Base-by-base conservation (phyloP, 2,113 vertebrate genomes). In the Lethenteron camtschaticum region DNA sequence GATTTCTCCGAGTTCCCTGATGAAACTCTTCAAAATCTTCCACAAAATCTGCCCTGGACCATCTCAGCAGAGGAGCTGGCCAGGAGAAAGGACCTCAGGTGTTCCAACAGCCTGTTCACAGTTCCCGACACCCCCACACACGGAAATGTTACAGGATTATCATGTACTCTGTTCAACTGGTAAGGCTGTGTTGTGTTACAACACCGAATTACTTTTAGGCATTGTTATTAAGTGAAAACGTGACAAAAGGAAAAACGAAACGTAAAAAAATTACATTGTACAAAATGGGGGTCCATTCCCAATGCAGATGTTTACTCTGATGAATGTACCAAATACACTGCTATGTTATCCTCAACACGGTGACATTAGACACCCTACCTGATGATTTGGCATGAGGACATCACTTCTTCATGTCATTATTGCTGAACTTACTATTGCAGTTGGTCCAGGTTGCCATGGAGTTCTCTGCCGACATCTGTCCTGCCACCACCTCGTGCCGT, bases 31-130 rank as follows among this genome's bases (percentile, higher is more conserved):
- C 79, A 77, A 55, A 95, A 89, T 73, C 85, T 99, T 41, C 92
- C 94, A 10, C 83, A 83, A 63, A 74, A 68, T 70, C 76, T 86
- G 16, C 89, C 90, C 7, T 96, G 92, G 92, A 80, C 72, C 73
- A 83, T 99, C 72, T 83, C 94, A 8, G 73, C 77, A 0, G 81
- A 77, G 69, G 94, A 95, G 73, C 70, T 95, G 59, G 72, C 57
- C 56, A 82, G 74, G 75, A 87, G 94, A 77, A 85, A 76, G 81
- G 94, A 99, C 76, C 78, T 99, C 73, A 86, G 94, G 94, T 95
- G 80, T 74, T 2, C 1, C 59, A 66, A 9, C 24, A 24, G 8
- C 24, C 24, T n/a, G n/a, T 66, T 8, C 24, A 24, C n/a, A 24
- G 63, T 16, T 16, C 9, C n/a, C 63, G 24, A n/a, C 9, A 24